Evolutionary conservation across 2,888 invertebrate genomes (phyloP), one percentile per base, ranked within the genome.

Genomic region (Tetheella fluctuosa): DNA sequence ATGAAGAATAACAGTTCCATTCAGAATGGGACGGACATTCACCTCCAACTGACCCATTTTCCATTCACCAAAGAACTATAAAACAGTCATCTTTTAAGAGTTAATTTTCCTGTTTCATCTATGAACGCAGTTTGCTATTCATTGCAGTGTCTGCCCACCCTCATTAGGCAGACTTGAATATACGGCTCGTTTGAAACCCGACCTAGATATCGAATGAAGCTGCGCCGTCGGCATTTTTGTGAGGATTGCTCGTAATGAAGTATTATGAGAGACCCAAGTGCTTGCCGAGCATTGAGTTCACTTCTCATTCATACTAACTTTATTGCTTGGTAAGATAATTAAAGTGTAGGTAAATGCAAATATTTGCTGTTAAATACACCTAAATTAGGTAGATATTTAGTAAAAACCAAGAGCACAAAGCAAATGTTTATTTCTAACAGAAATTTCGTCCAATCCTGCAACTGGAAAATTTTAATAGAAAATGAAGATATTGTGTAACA

Each of bases 51-150:
- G 70, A 67, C 72, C 74, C 57, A 72, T 59, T 74, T 68, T 61
- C 39, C 39, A 39, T 39, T 60, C 66, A 71, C 73, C 60, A 72
- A 53, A 6, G 66, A 71, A 64, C 63, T 70, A 70, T 73, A 72
- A 69, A 73, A 69, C 65, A 57, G 64, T 69, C 63, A 62, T 54
- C 73, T 77, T 71, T 69, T 61, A 67, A 78, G 73, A 76, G 81
- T 84, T 86, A 87, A 87, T 87, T 87, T 86, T 86, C 86, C 86
- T 87, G 85, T 78, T 71, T 68, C 65, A 63, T 61, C 60, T 55
- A 55, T 34, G 20, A 23, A 34, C 23, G 55, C 55, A 55, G 55
- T 55, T 23, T 20, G 62, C 65, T 69, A 76, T 76, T 76, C 69
- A 74, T 2, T n/a, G n/a, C n/a, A 6, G 68, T 72, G 72, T 64